Percentiles rank a stretch among this genome's conserved stretches.
phyloP scores from a whole-genome alignment of 2,888 invertebrate genomes.

The Coelinius sp. region DNA sequence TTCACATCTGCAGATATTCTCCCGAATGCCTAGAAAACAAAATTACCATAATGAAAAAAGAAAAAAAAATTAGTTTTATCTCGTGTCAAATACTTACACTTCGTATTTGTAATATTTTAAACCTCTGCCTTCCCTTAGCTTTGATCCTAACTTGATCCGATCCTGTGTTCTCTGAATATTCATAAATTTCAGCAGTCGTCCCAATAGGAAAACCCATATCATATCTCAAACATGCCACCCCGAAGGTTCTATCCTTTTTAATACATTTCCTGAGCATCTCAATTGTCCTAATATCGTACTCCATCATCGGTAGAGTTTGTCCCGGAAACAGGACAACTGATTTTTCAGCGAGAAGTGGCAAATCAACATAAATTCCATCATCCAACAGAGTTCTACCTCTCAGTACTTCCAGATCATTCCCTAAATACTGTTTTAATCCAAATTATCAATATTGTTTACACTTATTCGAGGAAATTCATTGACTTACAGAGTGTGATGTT shows the following conservation, averaged over 20 bases:
- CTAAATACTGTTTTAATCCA: conserved; percentile 72
- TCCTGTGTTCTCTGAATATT: conserved; percentile 72
- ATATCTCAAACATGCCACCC: conserved; percentile 74
- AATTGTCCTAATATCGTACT: conserved; percentile 73
- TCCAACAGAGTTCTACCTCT: conserved; percentile 78
- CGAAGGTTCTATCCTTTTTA: conserved; percentile 77
- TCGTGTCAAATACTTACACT: conserved; percentile 36
- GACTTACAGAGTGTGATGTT: conserved; percentile 73
- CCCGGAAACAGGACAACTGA: conserved; percentile 82
- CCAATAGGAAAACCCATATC: conserved; percentile 58
- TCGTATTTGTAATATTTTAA: conserved; percentile 73
- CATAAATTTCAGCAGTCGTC: conserved; percentile 71
- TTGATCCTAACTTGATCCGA: conserved; percentile 76
- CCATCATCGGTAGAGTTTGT: conserved; percentile 83
- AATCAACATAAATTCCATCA: conserved; percentile 71
- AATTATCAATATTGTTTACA: conserved; percentile 10
- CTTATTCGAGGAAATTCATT: neutral
- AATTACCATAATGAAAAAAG: neutral
- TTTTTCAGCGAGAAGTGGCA: conserved; percentile 76
- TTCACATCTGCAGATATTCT: conserved; percentile 72
- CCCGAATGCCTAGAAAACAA: conserved; percentile 49
- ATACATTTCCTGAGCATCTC: conserved; percentile 76
- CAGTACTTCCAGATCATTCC: conserved; percentile 75
- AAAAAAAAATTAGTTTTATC: no score
- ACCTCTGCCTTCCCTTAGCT: conserved; percentile 84